Percentiles rank a stretch among this genome's conserved stretches.
These are phyloP conservation scores for Malurus cyaneus DNA, from an alignment of 2,113 vertebrate species.

Conservation along the genomic window DNA sequence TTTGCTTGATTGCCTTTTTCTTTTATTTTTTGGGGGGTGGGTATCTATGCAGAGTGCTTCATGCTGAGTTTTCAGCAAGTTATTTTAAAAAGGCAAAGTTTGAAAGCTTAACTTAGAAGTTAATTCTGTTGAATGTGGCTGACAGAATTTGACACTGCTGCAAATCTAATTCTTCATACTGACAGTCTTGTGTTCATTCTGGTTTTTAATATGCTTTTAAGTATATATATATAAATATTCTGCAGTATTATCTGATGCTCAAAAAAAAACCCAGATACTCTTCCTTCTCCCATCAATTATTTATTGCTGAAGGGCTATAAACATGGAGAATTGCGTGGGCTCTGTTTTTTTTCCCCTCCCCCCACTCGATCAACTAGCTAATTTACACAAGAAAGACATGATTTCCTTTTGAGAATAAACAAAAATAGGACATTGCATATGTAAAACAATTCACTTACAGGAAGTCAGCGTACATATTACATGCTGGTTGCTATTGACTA, in stretches of 20 bases:
- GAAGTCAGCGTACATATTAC: not conserved
- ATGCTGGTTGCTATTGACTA: conserved; percentile 49
- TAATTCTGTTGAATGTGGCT: not conserved
- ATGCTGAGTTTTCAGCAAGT: not conserved
- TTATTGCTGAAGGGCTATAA: not conserved
- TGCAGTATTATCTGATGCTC: not conserved
- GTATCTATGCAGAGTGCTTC: not conserved
- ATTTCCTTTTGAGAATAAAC: conserved; percentile 3
- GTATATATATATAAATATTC: no score
- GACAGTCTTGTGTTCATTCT: not conserved
- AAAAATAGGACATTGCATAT: not conserved
- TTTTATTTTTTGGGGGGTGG: not conserved
- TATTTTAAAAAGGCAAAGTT: not conserved
- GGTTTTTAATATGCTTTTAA: not conserved
- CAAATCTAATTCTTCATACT: not conserved
- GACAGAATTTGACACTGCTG: not conserved
- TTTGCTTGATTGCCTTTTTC: not conserved
- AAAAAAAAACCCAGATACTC: not conserved
- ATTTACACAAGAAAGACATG: not conserved
- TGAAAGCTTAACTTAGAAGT: not conserved
- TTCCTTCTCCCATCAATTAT: not conserved
- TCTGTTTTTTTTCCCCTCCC: not conserved
- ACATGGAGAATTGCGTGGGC: not conserved
- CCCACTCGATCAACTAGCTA: not conserved
- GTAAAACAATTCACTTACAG: not conserved